Evolutionary conservation across 2,888 invertebrate species (phyloP).

Genomic region (Frankliniella intonsa): DNA sequence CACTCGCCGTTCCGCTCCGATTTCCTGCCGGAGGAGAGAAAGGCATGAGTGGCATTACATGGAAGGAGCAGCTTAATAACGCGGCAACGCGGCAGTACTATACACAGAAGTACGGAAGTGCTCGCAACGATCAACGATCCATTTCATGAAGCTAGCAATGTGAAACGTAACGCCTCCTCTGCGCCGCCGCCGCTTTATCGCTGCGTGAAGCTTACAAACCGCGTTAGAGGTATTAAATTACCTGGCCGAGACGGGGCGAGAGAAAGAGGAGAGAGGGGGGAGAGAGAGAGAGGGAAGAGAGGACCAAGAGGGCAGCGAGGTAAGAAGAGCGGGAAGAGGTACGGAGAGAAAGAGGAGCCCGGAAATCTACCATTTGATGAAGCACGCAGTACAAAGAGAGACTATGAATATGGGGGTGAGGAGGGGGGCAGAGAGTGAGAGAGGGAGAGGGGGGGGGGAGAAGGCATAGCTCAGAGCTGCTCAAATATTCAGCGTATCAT

Average conservation of each 20-base stretch:
- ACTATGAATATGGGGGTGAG: background rate
- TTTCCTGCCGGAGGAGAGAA: constrained; percentile 57
- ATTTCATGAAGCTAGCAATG: no score
- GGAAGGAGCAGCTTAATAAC: no score
- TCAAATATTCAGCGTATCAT: constrained; percentile 15
- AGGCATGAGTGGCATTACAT: no score
- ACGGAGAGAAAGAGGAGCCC: background rate
- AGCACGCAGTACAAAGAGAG: constrained; percentile 3
- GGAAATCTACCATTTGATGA: constrained; percentile 19
- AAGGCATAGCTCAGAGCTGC: background rate
- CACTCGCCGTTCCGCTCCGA: constrained; percentile 82
- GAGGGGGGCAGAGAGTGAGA: background rate
- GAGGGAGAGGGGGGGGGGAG: background rate
- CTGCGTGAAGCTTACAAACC: background rate
- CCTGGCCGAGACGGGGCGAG: background rate
- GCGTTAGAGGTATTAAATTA: constrained; percentile 6
- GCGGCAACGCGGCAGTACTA: background rate
- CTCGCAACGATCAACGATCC: no score
- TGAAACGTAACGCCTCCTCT: no score
- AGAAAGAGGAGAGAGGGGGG: background rate
- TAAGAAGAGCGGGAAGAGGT: background rate
- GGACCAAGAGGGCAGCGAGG: background rate
- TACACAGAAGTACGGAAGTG: no score
- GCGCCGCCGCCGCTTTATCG: background rate
- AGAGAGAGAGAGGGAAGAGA: background rate